Base-by-base conservation (phyloP, 2,113 vertebrate genomes). In the Mungos mungo region DNA sequence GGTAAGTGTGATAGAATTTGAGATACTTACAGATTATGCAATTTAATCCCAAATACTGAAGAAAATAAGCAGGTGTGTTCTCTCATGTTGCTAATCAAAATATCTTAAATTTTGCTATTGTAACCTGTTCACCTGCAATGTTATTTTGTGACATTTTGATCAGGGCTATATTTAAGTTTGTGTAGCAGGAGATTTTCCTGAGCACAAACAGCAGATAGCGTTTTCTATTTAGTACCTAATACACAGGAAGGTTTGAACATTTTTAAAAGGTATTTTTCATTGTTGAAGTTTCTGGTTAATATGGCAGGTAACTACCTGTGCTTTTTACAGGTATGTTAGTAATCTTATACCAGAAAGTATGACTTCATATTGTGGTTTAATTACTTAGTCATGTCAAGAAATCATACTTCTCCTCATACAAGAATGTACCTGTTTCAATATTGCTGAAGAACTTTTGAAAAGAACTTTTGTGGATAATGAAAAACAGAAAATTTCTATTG, bases 331-430 rank as follows among this genome's bases (percentile, higher is more conserved):
- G 9, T 63, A 54, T 52, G 18, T 87, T 47, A 57, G 27, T 84
- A 81, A 79, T 85, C 92, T 95, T 92, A 94, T n/a, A 65, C 69
- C 69, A 69, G 52, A 60, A 94, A 60, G 16, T 35, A 66, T 72
- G 72, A 79, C 76, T 97, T 96, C 68, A 83, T 74, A n/a, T n/a
- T 79, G n/a, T 74, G 63, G 54, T 69, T 69, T 90, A 80, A 79
- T 89, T 71, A 68, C 76, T 95, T 71, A 68, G 9, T 84, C 82
- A 80, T 11, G 47, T 52, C 13, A 69, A 23, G 35, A 63, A 91
- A 52, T 74, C 16, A 25, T 50, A 57, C 14, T 50, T 65, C 76
- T 66, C 50, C 66, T 65, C 57, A 38, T 21, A 52, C 27, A 45
- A 47, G 8, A 9, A 10, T 72, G 41, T 68, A 33, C 29, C 18